A percentile compares a stretch with the other conserved stretches of the same genome.
phyloP scores from a whole-genome alignment of 2,797 vertebrate species.

The Synaphobranchus kaupii region DNA sequence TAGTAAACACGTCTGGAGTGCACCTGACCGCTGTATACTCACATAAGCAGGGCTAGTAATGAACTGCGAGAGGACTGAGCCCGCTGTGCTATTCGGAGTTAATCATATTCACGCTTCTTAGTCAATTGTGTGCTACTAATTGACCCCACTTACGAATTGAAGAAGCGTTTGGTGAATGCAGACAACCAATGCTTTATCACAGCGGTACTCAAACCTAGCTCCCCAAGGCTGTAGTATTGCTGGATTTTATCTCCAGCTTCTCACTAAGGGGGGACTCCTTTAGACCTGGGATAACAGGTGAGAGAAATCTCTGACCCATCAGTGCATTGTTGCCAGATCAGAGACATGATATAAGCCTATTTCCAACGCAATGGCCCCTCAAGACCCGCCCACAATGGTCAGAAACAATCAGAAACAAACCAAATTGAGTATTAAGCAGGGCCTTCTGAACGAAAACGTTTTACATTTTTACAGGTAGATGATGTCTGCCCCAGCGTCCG shows the following conservation, averaged over 20 bases:
- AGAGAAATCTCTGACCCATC: no score
- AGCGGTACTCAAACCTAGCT: not conserved
- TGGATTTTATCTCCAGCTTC: not conserved
- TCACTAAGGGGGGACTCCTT: no score
- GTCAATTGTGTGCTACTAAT: not conserved
- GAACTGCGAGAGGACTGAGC: not conserved
- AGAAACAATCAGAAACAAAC: no score
- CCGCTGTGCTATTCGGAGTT: not conserved
- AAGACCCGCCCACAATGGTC: no score
- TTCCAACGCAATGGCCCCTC: no score
- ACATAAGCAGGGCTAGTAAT: not conserved
- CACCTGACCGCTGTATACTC: not conserved
- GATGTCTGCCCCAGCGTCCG: no score
- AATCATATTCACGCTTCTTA: slow-evolving; percentile 5
- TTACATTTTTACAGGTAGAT: no score
- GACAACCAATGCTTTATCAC: not conserved
- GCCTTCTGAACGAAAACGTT: no score
- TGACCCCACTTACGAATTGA: not conserved
- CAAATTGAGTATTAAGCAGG: no score
- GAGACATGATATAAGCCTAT: no score
- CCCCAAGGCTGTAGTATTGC: not conserved
- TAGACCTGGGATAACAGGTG: no score
- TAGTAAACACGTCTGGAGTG: not conserved
- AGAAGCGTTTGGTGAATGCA: not conserved
- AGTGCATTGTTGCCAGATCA: no score